Evolutionary conservation across 2,888 invertebrate genomes (phyloP), one percentile per base, ranked within the genome.

Genomic region (Punctoribates punctum): DNA sequence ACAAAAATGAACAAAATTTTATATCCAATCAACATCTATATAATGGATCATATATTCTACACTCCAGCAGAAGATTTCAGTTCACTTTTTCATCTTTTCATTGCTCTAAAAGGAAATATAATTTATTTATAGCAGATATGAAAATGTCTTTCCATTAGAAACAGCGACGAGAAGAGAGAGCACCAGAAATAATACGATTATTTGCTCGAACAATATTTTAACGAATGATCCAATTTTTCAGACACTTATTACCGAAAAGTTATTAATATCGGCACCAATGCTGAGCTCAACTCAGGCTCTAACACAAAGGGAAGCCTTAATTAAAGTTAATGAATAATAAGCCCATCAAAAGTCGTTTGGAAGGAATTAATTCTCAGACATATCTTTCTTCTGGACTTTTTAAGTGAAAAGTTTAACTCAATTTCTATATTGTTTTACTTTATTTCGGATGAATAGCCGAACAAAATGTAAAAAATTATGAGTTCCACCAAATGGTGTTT

Each of bases 251-350:
- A 27, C n/a, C 20, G 29, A 20, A 20, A 29, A 34, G 13, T 4
- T 67, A 67, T 34, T 67, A 38, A 67, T 38, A 67, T 38, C 34
- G 3, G 42, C 34, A 54, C n/a, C n/a, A 54, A 54, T 54, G 23
- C 54, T 23, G 23, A 5, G 34, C 34, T 34, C 34, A 5, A 1
- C 42, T 42, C 11, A 42, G 42, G 23, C 8, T 38, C n/a, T 60
- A n/a, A 34, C 17, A 62, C n/a, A 6, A 62, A 34, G 34, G 27
- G n/a, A 67, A 17, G 29, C 65, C 15, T 67, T 67, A 67, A 67
- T 67, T 67, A 67, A 67, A 67, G 65, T n/a, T 38, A 67, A 67
- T 67, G 65, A 67, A 67, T 67, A 67, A 67, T 67, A 67, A 67
- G 29, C 65, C 1, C 65, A 67, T 67, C 34, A 5, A 34, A 34